Conservation (phyloP, 2,113 vertebrate genomes). For the Macroglossus sobrinus region DNA sequence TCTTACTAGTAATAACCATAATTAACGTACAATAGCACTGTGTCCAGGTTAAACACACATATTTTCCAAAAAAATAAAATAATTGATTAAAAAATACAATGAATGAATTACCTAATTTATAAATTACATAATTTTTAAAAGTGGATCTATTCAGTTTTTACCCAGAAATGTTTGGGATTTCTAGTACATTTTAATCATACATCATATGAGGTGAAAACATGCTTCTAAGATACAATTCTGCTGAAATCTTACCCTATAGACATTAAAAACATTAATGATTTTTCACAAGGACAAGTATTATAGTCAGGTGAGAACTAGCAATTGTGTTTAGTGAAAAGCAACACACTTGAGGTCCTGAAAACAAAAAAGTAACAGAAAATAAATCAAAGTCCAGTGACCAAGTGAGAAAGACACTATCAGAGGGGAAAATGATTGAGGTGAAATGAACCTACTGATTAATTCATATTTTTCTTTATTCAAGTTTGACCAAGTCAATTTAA, state of each 20-base stretch:
- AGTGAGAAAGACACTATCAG: not conserved
- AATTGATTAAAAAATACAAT: not conserved
- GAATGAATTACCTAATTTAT: not conserved
- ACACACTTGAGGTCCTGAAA: not conserved
- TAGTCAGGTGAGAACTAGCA: not conserved
- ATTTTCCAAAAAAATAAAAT: constrained; percentile 35
- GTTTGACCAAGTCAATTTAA: not conserved
- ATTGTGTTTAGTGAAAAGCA: not conserved
- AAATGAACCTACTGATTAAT: constrained; percentile 23
- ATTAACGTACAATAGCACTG: not conserved
- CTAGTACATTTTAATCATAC: not conserved
- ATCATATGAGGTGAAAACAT: not conserved
- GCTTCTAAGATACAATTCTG: not conserved
- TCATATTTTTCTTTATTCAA: not conserved
- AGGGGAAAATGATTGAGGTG: not conserved
- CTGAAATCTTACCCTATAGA: not conserved
- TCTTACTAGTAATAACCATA: not conserved
- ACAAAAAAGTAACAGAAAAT: not conserved
- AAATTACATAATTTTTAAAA: not conserved
- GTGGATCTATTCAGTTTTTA: not conserved
- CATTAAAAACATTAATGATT: not conserved
- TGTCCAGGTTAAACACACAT: not conserved
- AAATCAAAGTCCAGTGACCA: not conserved
- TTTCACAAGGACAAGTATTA: not conserved
- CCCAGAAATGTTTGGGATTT: not conserved